Conservation (phyloP, 2,888 invertebrate species). For the Vanessa cardui region DNA sequence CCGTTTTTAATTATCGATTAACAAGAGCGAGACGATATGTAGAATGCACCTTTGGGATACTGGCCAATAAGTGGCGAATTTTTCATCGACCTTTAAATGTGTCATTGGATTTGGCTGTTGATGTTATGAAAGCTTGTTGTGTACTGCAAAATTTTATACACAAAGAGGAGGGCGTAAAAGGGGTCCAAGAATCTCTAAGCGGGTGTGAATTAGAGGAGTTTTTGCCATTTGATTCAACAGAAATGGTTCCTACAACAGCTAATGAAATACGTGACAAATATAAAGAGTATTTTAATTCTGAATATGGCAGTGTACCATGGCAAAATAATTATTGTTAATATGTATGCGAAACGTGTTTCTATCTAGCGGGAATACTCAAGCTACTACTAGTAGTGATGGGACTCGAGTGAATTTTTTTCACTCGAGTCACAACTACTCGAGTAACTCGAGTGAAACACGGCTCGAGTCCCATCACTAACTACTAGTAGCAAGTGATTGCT, state of each 20-base stretch:
- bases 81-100: slow-evolving; percentile 42
- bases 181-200: slow-evolving; percentile 9
- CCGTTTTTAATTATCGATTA: slow-evolving; percentile 43
- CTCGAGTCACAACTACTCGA: slow-evolving; percentile 33
- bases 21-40: slow-evolving; percentile 45
- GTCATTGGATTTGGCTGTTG: slow-evolving; percentile 19
- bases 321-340: slow-evolving; percentile 5
- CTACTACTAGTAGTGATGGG: slow-evolving; percentile 16
- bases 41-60: slow-evolving; percentile 46
- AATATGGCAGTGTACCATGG: slow-evolving; percentile 8
- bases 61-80: slow-evolving; percentile 44
- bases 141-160: slow-evolving; percentile 17
- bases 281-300: slow-evolving; percentile 15
- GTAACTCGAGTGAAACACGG: slow-evolving; percentile 18
- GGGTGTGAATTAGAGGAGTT: slow-evolving; percentile 14
- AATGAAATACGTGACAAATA: slow-evolving; percentile 16
- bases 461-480: too few relatives aligned
- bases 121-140: slow-evolving; percentile 19
- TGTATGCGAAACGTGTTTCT: slow-evolving; percentile 9
- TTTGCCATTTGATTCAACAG: slow-evolving; percentile 15
- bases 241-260: slow-evolving; percentile 18
- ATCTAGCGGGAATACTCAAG: slow-evolving; percentile 13
- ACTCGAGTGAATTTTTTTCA: slow-evolving; percentile 27
- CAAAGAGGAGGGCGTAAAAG: slow-evolving; percentile 11
- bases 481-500: slow-evolving; percentile 9